Conservation (phyloP, 2,113 vertebrate genomes). For the Galeopterus variegatus region DNA sequence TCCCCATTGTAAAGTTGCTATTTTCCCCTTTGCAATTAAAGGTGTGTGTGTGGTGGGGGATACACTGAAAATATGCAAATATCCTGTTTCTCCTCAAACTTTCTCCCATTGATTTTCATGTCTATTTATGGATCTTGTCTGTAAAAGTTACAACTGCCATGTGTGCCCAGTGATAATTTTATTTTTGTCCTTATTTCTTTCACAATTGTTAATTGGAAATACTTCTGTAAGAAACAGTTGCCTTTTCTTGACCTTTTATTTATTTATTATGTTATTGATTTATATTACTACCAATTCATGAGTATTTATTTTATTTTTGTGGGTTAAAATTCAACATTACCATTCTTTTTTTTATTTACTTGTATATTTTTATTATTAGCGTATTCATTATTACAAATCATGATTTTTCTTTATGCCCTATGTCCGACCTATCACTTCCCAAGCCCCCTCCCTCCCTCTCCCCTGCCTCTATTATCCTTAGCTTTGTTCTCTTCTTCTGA, state of each 20-base stretch:
- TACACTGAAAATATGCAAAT: not conserved
- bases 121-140: not conserved
- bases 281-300: not conserved
- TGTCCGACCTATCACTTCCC: too few relatives aligned
- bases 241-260: not conserved
- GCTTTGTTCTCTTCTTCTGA: too few relatives aligned
- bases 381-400: too few relatives aligned
- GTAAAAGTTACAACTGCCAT: not conserved
- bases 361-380: too few relatives aligned
- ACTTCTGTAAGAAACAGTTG: not conserved
- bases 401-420: too few relatives aligned
- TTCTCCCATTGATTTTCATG: not conserved
- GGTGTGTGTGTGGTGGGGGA: not conserved
- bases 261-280: not conserved
- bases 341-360: not conserved
- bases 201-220: not conserved
- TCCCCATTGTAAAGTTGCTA: not conserved
- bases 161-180: not conserved
- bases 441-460: too few relatives aligned
- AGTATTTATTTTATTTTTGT: slow-evolving; percentile 26
- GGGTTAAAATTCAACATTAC: not conserved
- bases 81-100: not conserved
- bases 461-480: too few relatives aligned
- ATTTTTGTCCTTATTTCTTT: not conserved
- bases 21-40: not conserved